phyloP scores from a whole-genome alignment of 92 coral and sea anemone species.

The Porites rus region DNA sequence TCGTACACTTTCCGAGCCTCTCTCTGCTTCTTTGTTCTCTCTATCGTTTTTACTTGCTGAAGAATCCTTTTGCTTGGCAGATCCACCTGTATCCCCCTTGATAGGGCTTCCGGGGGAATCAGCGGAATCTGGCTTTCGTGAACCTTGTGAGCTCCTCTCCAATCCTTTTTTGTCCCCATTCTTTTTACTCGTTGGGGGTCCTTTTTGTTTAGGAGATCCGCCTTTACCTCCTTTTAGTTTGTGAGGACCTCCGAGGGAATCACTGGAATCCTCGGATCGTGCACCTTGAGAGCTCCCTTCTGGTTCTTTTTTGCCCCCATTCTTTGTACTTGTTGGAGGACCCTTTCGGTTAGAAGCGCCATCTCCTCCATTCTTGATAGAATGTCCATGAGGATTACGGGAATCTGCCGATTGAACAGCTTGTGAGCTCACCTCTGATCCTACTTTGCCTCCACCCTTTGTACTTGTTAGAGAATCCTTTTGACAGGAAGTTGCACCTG shows the following conservation, averaged over 20 bases:
- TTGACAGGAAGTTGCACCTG: background rate
- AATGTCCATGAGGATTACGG: background rate
- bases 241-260: background rate
- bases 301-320: background rate
- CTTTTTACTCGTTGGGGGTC: background rate
- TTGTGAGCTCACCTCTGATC: background rate
- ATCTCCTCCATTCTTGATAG: background rate
- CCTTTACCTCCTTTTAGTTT: background rate
- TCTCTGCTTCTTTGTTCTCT: background rate
- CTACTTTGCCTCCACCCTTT: background rate
- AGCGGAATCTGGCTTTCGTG: background rate
- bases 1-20: background rate
- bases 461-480: background rate
- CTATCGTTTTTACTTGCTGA: background rate
- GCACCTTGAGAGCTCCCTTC: background rate
- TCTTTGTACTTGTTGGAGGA: background rate
- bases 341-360: background rate
- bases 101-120: background rate
- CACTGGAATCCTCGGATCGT: background rate
- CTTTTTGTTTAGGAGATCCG: background rate
- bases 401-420: background rate
- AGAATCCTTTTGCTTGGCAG: background rate
- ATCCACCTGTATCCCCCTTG: background rate
- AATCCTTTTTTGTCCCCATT: background rate
- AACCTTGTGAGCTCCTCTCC: background rate